Evolutionary conservation across 2,797 vertebrate genomes (phyloP), one percentile per base, ranked within the genome.

Genomic region (Enteromius treurensis): DNA sequence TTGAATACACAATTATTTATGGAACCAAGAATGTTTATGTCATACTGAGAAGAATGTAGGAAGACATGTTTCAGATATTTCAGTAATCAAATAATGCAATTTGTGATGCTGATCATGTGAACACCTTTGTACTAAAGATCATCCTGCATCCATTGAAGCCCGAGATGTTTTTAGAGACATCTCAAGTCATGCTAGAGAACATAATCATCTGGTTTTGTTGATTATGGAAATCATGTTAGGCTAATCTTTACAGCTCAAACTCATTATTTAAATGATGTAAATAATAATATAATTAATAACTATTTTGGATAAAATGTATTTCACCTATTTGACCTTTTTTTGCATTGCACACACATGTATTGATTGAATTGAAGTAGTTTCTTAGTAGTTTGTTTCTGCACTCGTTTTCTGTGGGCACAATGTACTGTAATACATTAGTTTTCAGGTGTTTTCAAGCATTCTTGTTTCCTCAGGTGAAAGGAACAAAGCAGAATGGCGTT

Each of bases 381-480:
- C 0, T 37, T 53, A 53, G 5, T n/a, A 34, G 49, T 32, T 53
- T n/a, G 19, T 37, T 53, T 73, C 15, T 47, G 5, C 47, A 21
- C 26, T 73, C 15, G 42, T 7, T 74, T 53, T 34, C 29, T 74
- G 5, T 37, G 2, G 4, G 17, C 5, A 26, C 45, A 49, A 21
- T 74, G 26, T 29, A 4, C 29, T n/a, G 29, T 34, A 3, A 32
- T 21, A 1, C 14, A 10, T 73, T 32, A 1, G 47, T 13, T 73
- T 73, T 73, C 8, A 73, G 17, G 26, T n/a, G 32, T 75, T 55
- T 55, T 53, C 77, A 77, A 13, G 14, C 76, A 88, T 5, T 88
- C 15, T 88, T 82, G 51, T 9, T 68, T 64, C 40, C 15, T 79
- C 87, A 94, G 91, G 88, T 19, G 94, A 94, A 87, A 96, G 94